Evolutionary conservation across 2,113 vertebrate genomes (phyloP).

Genomic region (Glaucidium brasilianum): DNA sequence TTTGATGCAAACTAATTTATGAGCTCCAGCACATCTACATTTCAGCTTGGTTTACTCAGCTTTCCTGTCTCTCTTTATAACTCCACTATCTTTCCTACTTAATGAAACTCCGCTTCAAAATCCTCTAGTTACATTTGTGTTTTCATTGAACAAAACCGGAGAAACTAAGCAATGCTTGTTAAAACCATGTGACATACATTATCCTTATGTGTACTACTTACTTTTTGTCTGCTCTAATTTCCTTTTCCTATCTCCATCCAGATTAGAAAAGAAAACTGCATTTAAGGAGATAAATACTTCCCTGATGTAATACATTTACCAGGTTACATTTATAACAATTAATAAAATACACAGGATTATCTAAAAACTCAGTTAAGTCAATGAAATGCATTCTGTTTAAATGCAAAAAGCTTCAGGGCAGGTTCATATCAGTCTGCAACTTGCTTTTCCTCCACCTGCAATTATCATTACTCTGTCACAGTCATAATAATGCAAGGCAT

Average conservation of each 20-base stretch:
- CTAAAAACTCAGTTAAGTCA: neutral
- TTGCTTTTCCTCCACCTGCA: neutral
- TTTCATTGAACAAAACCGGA: neutral
- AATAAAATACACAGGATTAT: conserved; percentile 3
- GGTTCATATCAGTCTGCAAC: neutral
- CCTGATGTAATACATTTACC: neutral
- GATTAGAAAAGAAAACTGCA: neutral
- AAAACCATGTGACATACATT: neutral
- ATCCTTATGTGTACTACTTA: neutral
- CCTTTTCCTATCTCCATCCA: neutral
- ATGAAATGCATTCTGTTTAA: neutral
- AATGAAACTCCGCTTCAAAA: neutral
- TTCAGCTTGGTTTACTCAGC: neutral
- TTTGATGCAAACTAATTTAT: neutral
- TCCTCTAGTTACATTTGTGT: neutral
- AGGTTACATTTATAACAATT: conserved; percentile 5
- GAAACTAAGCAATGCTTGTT: neutral
- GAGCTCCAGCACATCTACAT: neutral
- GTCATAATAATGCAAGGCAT: neutral
- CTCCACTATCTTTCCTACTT: neutral
- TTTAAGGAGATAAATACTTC: neutral
- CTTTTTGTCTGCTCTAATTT: conserved; percentile 16
- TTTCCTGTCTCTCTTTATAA: neutral
- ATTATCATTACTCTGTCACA: neutral
- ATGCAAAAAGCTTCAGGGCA: neutral